Conservation (phyloP, 2,888 invertebrate species). For the Taphrorychus bicolor region DNA sequence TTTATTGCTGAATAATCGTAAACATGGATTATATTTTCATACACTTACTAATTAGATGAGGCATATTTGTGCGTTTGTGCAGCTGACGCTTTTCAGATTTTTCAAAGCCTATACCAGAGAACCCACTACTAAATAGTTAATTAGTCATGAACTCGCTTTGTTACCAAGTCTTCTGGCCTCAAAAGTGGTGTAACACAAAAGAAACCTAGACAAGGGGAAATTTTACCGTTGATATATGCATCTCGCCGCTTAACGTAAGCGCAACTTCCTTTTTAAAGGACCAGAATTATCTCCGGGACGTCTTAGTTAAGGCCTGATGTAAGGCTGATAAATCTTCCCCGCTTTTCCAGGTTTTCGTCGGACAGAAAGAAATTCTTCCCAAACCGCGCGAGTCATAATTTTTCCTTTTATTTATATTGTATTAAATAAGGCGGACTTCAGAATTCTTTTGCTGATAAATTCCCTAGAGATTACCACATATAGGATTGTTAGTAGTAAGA, state of each 20-base stretch:
- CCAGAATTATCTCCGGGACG: conserved; percentile 32
- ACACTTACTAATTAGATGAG: background rate
- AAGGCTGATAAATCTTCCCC: conserved; percentile 27
- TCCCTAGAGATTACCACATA: too few species aligned
- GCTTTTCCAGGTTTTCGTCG: conserved; percentile 7
- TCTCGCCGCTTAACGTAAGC: conserved; percentile 30
- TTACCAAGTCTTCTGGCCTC: too few species aligned
- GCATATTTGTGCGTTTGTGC: background rate
- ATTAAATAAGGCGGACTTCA: too few species aligned
- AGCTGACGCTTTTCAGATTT: too few species aligned
- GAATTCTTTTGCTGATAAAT: too few species aligned
- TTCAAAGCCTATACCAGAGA: too few species aligned
- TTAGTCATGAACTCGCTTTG: too few species aligned
- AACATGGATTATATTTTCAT: background rate
- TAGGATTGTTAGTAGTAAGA: too few species aligned
- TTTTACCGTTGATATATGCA: conserved; percentile 33
- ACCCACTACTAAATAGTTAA: too few species aligned
- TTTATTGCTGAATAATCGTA: background rate
- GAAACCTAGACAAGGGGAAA: conserved; percentile 11
- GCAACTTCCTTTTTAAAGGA: conserved; percentile 26
- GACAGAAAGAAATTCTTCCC: background rate
- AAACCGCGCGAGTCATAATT: background rate
- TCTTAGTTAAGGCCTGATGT: conserved; percentile 32
- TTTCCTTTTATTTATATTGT: background rate
- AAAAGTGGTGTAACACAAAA: background rate